A percentile compares a stretch with the other conserved stretches of the same genome.
Conservation (phyloP, 1,140 invertebrate genomes). For the Thrips palmi region DNA sequence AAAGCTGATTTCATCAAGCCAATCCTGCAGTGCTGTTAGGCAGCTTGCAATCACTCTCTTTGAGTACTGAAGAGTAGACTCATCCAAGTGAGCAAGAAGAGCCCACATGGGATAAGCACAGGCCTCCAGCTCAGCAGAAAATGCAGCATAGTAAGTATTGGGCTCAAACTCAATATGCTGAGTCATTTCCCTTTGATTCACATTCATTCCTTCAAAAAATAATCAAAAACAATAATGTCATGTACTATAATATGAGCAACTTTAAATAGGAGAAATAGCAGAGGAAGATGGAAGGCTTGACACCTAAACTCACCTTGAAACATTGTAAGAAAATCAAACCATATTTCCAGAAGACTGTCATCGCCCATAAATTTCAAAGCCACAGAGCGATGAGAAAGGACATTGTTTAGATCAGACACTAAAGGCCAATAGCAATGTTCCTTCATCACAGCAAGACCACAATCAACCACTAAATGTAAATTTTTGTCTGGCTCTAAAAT, state of each 20-base stretch:
- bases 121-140: constrained; percentile 89
- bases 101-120: constrained; percentile 96
- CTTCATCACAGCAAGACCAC: constrained; percentile 78
- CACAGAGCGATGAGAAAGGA: constrained; percentile 81
- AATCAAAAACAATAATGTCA: constrained; percentile 7
- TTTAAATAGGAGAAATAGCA: constrained; percentile 7
- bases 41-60: constrained; percentile 54
- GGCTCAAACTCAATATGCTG: constrained; percentile 94
- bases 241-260: neutral
- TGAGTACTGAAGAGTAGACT: constrained; percentile 44
- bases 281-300: neutral
- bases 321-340: constrained; percentile 84
- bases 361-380: constrained; percentile 79
- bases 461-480: constrained; percentile 84
- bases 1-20: constrained; percentile 60
- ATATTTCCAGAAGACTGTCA: constrained; percentile 71
- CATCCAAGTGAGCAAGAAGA: constrained; percentile 68
- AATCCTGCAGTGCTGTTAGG: constrained; percentile 56
- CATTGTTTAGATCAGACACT: constrained; percentile 92
- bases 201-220: constrained; percentile 65
- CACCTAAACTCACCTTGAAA: constrained; percentile 57
- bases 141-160: constrained; percentile 91
- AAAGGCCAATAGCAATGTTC: constrained; percentile 97
- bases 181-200: constrained; percentile 73
- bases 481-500: constrained; percentile 54